Evolutionary conservation across 2,797 vertebrate genomes (phyloP), one percentile per base, ranked within the genome.

Genomic region (Ceyx erithaca): DNA sequence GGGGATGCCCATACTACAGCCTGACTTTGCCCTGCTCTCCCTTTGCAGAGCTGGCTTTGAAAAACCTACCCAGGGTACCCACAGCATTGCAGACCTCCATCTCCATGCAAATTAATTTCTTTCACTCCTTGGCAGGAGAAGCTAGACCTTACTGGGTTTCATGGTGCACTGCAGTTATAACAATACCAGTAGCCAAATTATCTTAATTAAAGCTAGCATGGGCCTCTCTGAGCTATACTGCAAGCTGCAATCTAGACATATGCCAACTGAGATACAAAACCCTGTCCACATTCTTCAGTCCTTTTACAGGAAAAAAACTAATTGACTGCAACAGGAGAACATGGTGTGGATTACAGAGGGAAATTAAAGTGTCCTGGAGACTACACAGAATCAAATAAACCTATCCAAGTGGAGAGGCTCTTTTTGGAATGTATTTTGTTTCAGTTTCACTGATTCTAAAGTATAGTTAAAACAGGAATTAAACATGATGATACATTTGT

Each of bases 241-340:
- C 55, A 69, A 81, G 25, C 80, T 90, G 64, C 59, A 76, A 80
- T 71, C 68, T 82, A 88, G 80, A 85, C 86, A 61, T 80, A 64
- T 21, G 51, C 92, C 78, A 37, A 57, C 61, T 40, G 79, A 80
- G 78, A 72, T 37, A 80, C 43, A 91, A 89, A 10, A 25, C 59
- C 49, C 41, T 68, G 40, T 37, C 33, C 52, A 87, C 76, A 87
- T 94, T 79, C 84, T 87, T 79, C 79, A 94, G 67, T 14, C 49
- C 30, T 81, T 89, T 48, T 25, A 80, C 16, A 86, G 63, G 31
- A 75, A 94, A 88, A 92, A 67, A 30, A 23, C 46, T 84, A 90
- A 92, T 52, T 82, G 78, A 93, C 58, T 95, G 90, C 76, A 96
- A 93, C 40, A 77, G 81, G 80, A 94, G 88, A 96, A 92, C 40